phyloP scores from a whole-genome alignment of 2,888 invertebrate species.

The Panzeria rudis region DNA sequence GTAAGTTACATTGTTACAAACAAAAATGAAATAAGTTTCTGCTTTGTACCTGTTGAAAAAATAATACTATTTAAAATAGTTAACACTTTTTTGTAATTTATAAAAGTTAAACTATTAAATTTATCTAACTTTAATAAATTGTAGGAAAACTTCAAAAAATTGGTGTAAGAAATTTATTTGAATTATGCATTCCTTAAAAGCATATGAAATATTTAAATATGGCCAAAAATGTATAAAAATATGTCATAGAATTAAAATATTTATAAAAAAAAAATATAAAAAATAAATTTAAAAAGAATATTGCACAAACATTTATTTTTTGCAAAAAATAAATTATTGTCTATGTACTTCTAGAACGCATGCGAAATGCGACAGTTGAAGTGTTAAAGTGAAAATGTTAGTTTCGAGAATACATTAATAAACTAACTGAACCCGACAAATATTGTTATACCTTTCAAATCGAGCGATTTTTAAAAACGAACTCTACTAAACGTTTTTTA shows the following conservation, averaged over 20 bases:
- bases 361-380: neutral
- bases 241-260: constrained; percentile 16
- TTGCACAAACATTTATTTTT: neutral
- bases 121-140: constrained; percentile 11
- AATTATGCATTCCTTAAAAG: constrained; percentile 56
- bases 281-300: neutral
- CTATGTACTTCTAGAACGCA: neutral
- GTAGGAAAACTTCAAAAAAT: constrained; percentile 34
- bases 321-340: neutral
- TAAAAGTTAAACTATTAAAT: constrained; percentile 13
- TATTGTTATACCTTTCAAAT: no score
- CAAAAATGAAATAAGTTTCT: constrained; percentile 37
- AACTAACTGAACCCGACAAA: no score
- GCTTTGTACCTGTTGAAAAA: constrained; percentile 64
- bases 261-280: neutral
- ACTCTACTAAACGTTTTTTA: no score
- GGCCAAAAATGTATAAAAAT: constrained; percentile 37
- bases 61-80: constrained; percentile 61
- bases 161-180: constrained; percentile 45
- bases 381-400: neutral
- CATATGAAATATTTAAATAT: constrained; percentile 54
- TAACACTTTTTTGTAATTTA: constrained; percentile 24
- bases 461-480: no score
- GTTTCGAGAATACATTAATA: no score
- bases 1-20: constrained; percentile 31